phyloP scores from a whole-genome alignment of 2,888 invertebrate species.

The Pocota personata region DNA sequence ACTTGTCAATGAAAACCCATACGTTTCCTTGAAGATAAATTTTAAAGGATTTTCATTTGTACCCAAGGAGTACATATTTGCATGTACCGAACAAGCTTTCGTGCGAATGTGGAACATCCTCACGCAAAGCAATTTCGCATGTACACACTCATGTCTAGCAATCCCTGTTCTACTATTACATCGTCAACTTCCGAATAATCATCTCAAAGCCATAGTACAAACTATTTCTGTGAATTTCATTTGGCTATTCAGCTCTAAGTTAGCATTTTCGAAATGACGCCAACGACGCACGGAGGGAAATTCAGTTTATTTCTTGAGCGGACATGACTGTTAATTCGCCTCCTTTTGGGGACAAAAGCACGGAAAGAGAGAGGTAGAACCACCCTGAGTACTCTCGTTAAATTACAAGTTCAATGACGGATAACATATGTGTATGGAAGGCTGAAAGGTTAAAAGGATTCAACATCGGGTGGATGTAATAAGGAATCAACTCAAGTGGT shows the following conservation, averaged over 20 bases:
- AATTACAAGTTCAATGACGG: slow-evolving; percentile 66
- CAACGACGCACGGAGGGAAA: slow-evolving; percentile 6
- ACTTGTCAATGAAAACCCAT: slow-evolving; percentile 20
- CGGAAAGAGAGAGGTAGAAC: background rate
- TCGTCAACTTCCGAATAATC: slow-evolving; percentile 45
- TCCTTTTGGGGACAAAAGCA: slow-evolving; percentile 9
- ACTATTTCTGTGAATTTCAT: slow-evolving; percentile 49
- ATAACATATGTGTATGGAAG: slow-evolving; percentile 52
- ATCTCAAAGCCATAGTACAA: slow-evolving; percentile 47
- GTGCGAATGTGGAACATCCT: background rate
- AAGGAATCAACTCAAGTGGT: slow-evolving; percentile 30
- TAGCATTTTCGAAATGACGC: slow-evolving; percentile 35
- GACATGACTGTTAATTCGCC: slow-evolving; percentile 66
- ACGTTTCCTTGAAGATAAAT: slow-evolving; percentile 27
- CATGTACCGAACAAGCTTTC: background rate
- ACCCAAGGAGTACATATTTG: background rate
- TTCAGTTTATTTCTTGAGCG: slow-evolving; percentile 49
- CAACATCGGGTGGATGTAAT: slow-evolving; percentile 23
- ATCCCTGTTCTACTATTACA: slow-evolving; percentile 19
- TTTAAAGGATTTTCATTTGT: slow-evolving; percentile 28
- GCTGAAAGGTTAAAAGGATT: slow-evolving; percentile 55
- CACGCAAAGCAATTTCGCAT: slow-evolving; percentile 31
- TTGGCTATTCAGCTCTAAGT: slow-evolving; percentile 40
- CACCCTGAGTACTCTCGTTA: slow-evolving; percentile 25
- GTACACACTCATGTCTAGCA: slow-evolving; percentile 42